phyloP scores from a whole-genome alignment of 2,797 vertebrate species.

The Helarctos malayanus region DNA sequence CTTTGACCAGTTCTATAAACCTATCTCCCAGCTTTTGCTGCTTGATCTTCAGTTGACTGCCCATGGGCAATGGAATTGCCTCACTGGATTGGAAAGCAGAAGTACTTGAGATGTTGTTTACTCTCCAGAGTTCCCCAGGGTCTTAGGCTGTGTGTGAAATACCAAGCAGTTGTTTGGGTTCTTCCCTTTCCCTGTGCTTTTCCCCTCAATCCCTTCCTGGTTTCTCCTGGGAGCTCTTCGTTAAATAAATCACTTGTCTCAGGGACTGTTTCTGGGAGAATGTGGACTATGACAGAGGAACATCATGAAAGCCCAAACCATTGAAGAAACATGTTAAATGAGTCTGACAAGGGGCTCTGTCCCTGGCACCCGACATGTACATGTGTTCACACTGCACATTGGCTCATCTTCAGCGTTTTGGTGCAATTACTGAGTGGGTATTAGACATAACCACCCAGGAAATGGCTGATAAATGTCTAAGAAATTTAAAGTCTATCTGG shows the following conservation, averaged over 20 bases:
- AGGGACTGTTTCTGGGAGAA: neutral
- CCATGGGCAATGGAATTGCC: neutral
- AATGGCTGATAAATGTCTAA: slow-evolving; percentile 60
- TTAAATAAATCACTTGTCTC: neutral
- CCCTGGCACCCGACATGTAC: neutral
- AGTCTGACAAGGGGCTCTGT: slow-evolving; percentile 64
- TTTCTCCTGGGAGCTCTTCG: neutral
- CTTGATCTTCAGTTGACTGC: neutral
- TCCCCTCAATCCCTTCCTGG: neutral
- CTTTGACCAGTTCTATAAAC: neutral
- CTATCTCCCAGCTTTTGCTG: neutral
- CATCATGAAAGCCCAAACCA: neutral
- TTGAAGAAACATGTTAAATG: slow-evolving; percentile 15
- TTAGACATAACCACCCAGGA: neutral
- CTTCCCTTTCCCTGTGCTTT: neutral
- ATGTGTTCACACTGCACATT: neutral
- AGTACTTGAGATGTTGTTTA: neutral
- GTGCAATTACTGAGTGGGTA: slow-evolving; percentile 53
- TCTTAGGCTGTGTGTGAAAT: neutral
- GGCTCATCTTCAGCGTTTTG: slow-evolving; percentile 61
- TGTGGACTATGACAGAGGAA: neutral
- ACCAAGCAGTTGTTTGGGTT: neutral
- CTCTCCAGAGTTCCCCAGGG: neutral
- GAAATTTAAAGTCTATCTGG: slow-evolving; percentile 78
- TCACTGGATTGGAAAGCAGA: neutral